Evolutionary conservation across 1,140 invertebrate species (phyloP).

Genomic region (Conus ventricosus): DNA sequence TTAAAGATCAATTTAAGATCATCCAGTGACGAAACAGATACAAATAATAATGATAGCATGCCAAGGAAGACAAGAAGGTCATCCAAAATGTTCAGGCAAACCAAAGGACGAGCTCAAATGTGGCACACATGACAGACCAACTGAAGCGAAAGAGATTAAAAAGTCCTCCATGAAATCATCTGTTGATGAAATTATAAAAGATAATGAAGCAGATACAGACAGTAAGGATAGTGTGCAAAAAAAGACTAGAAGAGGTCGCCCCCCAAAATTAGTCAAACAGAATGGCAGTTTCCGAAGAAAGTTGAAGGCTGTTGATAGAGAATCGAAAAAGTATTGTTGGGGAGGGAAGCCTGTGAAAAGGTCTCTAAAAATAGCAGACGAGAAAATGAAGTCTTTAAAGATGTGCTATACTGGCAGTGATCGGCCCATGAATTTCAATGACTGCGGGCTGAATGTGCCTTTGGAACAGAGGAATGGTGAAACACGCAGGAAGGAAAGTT

Average conservation of each 20-base stretch:
- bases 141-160: no score
- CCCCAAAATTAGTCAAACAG: neutral
- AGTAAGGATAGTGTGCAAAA: no score
- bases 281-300: neutral
- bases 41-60: no score
- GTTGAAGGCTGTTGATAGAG: neutral
- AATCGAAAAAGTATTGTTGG: neutral
- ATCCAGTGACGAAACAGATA: neutral
- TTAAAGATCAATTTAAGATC: neutral
- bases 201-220: no score
- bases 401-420: neutral
- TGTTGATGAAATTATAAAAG: no score
- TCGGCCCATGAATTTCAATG: neutral
- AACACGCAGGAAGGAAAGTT: neutral
- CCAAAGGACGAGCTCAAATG: no score
- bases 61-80: no score
- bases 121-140: no score
- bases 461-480: neutral
- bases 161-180: no score
- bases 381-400: neutral
- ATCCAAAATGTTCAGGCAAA: no score
- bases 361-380: neutral
- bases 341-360: conserved; percentile 15
- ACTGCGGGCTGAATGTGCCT: neutral
- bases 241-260: no score